Conservation (phyloP, 2,797 vertebrate genomes). For the Miichthys miiuy region DNA sequence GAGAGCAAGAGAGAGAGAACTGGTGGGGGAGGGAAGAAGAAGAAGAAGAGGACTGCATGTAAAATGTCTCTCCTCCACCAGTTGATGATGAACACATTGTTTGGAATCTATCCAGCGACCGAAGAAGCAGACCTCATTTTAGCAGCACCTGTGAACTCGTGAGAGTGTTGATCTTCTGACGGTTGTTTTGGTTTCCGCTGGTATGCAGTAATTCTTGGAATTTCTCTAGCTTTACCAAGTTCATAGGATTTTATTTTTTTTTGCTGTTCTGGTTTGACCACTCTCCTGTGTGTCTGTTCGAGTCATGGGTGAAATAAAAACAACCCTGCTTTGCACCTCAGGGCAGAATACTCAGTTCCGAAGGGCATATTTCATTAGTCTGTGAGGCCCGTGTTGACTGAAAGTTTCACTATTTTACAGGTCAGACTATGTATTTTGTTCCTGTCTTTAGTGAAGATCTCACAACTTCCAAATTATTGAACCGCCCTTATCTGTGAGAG, state of each 20-base stretch:
- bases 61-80: conserved; percentile 30
- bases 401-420: conserved; percentile 43
- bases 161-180: conserved; percentile 25
- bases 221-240: conserved; percentile 38
- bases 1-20: conserved; percentile 27
- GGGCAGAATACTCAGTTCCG: conserved; percentile 60
- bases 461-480: conserved; percentile 39
- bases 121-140: conserved; percentile 19
- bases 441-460: conserved; percentile 32
- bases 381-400: conserved; percentile 35
- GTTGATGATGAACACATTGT: conserved; percentile 46
- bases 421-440: not conserved
- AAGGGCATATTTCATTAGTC: conserved; percentile 69
- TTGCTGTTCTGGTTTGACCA: conserved; percentile 39
- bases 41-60: conserved; percentile 13
- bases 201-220: conserved; percentile 38
- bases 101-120: conserved; percentile 29
- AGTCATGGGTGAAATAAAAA: conserved; percentile 58
- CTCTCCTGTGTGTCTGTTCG: conserved; percentile 43
- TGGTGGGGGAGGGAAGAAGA: conserved; percentile 16
- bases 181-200: conserved; percentile 30
- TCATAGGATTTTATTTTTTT: conserved; percentile 14
- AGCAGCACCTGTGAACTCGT: conserved; percentile 11
- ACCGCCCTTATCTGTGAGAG: conserved; percentile 39
- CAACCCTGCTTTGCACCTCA: conserved; percentile 44